These are phyloP conservation scores for Escarpia spicata DNA, from an alignment of 2,888 invertebrate species.

Conservation along the genomic window DNA sequence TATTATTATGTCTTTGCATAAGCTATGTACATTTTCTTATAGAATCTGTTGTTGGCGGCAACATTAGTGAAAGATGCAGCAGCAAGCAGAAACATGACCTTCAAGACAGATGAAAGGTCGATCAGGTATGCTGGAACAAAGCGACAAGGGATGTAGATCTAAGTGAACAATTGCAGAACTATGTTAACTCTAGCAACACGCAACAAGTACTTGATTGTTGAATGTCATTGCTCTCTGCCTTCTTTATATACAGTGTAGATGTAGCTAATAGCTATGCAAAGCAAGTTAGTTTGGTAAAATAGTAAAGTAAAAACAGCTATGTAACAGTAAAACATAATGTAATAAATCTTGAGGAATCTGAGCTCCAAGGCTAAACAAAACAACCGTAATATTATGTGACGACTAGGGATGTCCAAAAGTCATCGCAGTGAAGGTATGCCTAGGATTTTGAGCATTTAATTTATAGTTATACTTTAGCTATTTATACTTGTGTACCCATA, in stretches of 20 bases:
- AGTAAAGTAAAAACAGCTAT: too few species aligned
- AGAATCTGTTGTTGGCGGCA: conserved; percentile 56
- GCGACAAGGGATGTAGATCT: background rate
- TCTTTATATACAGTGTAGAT: too few species aligned
- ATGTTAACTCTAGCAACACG: background rate
- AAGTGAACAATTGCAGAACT: background rate
- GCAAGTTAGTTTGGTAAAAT: too few species aligned
- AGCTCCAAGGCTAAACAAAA: too few species aligned
- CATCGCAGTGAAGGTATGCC: too few species aligned
- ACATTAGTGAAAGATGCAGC: conserved; percentile 58
- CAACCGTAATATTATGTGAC: too few species aligned
- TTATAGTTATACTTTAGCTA: background rate
- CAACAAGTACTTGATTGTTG: background rate
- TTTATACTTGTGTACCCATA: background rate
- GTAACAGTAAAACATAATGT: too few species aligned
- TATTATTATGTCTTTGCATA: background rate
- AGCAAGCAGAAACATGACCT: conserved; percentile 49
- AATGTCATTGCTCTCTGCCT: too few species aligned
- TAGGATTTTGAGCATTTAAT: too few species aligned
- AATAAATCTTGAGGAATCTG: too few species aligned
- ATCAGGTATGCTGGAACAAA: conserved; percentile 48
- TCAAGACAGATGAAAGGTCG: conserved; percentile 54
- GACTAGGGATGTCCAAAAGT: too few species aligned
- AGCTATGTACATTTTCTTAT: conserved; percentile 27
- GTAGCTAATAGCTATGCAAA: too few species aligned